Percentiles rank a stretch among this genome's conserved stretches.
phyloP scores from a whole-genome alignment of 2,888 invertebrate species.

The Scrobipalpa atriplicella region DNA sequence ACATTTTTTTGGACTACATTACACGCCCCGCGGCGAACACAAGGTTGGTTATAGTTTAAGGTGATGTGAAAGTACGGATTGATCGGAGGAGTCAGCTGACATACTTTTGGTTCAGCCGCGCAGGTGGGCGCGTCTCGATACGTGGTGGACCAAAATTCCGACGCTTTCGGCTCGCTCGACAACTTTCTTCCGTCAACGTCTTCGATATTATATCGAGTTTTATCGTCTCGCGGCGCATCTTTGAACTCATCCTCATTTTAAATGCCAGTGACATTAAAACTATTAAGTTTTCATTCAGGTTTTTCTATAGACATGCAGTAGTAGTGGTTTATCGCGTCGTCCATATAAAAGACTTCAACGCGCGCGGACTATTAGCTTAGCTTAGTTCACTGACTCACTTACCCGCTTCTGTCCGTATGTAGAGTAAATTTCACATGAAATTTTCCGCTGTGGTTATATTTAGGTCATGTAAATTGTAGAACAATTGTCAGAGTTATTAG shows the following conservation, averaged over 20 bases:
- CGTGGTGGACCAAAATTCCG: slow-evolving; percentile 77
- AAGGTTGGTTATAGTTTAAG: slow-evolving; percentile 69
- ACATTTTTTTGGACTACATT: slow-evolving; percentile 47
- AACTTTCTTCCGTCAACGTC: slow-evolving; percentile 71
- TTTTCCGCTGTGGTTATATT: slow-evolving; percentile 13
- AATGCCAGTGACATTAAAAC: slow-evolving; percentile 25
- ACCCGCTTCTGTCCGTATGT: slow-evolving; percentile 14
- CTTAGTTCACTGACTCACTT: slow-evolving; percentile 23
- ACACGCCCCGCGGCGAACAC: slow-evolving; percentile 70
- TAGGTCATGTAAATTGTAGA: not conserved
- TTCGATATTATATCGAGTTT: slow-evolving; percentile 36
- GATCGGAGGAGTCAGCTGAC: slow-evolving; percentile 77
- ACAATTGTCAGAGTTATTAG: not conserved
- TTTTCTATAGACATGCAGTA: no score
- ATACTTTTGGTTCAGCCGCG: slow-evolving; percentile 80
- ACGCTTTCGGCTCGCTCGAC: slow-evolving; percentile 67
- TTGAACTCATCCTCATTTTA: slow-evolving; percentile 34
- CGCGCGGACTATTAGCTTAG: slow-evolving; percentile 42
- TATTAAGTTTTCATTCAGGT: slow-evolving; percentile 20
- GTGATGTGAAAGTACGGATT: slow-evolving; percentile 80
- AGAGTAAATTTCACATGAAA: slow-evolving; percentile 21
- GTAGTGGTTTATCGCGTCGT: slow-evolving; percentile 36
- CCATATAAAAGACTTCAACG: slow-evolving; percentile 77
- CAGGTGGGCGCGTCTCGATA: slow-evolving; percentile 77
- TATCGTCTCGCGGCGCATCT: slow-evolving; percentile 39